These are phyloP conservation scores for Pseudorasbora parva DNA, from an alignment of 2,113 vertebrate genomes.

Conservation along the genomic window DNA sequence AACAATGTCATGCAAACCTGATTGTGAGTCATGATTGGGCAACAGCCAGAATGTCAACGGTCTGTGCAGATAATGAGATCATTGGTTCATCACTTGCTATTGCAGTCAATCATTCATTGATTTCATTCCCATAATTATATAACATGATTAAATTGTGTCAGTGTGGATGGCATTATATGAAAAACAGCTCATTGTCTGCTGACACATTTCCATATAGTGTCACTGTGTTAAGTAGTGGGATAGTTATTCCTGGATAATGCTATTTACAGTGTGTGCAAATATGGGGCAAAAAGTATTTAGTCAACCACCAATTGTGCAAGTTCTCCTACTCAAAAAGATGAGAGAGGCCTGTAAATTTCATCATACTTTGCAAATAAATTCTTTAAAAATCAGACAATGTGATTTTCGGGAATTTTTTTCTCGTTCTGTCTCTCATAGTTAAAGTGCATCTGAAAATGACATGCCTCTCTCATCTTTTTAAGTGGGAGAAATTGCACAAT, in stretches of 20 bases:
- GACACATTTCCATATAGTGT: conserved; percentile 3
- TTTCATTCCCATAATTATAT: not conserved
- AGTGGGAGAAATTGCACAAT: no score
- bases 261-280: not conserved
- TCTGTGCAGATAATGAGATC: conserved; percentile 11
- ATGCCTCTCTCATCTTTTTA: no score
- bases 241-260: not conserved
- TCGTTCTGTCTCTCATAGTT: no score
- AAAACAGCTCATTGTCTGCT: not conserved
- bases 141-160: not conserved
- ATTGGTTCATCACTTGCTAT: not conserved
- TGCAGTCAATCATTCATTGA: not conserved
- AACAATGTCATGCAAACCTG: conserved; percentile 19
- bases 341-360: no score
- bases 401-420: no score
- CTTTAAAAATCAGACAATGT: no score
- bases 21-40: conserved; percentile 20
- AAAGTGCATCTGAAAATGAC: no score
- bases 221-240: not conserved
- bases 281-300: no score
- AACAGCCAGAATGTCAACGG: not conserved
- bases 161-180: not conserved
- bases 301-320: no score
- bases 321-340: no score
- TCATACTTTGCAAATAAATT: no score